These are phyloP conservation scores for Phaenicophaeus curvirostris DNA, from an alignment of 2,797 vertebrate genomes.

Conservation along the genomic window DNA sequence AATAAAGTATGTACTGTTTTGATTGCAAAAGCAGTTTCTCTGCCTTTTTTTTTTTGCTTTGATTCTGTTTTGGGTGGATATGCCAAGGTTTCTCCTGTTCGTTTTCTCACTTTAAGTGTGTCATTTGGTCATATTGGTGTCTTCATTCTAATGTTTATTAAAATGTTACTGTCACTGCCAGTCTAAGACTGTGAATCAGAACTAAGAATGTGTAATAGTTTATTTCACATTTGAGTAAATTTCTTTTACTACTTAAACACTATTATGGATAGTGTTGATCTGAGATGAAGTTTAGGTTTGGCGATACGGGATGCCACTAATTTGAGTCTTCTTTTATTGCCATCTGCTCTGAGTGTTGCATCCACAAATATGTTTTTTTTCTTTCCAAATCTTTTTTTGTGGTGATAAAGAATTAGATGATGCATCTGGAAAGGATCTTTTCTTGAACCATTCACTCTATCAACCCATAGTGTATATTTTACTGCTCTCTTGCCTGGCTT, in stretches of 20 bases:
- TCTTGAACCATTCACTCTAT: not conserved
- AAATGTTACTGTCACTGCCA: slow-evolving; percentile 69
- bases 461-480: not conserved
- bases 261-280: slow-evolving; percentile 61
- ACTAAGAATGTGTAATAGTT: slow-evolving; percentile 70
- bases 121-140: slow-evolving; percentile 70
- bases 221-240: slow-evolving; percentile 69
- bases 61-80: slow-evolving; percentile 56
- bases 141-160: slow-evolving; percentile 70
- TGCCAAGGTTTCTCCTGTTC: slow-evolving; percentile 68
- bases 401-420: not conserved
- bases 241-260: slow-evolving; percentile 60
- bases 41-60: slow-evolving; percentile 58
- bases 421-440: slow-evolving; percentile 28
- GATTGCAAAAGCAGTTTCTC: slow-evolving; percentile 44
- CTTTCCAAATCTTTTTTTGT: not conserved
- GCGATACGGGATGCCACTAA: slow-evolving; percentile 45
- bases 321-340: slow-evolving; percentile 59
- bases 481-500: not conserved
- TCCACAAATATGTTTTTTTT: not conserved
- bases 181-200: slow-evolving; percentile 67
- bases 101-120: slow-evolving; percentile 66
- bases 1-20: slow-evolving; percentile 69
- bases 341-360: slow-evolving; percentile 49
- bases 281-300: slow-evolving; percentile 63